A percentile compares a stretch with the other conserved stretches of the same genome.
phyloP scores from a whole-genome alignment of 2,888 invertebrate genomes.

The Hymenopus coronatus region DNA sequence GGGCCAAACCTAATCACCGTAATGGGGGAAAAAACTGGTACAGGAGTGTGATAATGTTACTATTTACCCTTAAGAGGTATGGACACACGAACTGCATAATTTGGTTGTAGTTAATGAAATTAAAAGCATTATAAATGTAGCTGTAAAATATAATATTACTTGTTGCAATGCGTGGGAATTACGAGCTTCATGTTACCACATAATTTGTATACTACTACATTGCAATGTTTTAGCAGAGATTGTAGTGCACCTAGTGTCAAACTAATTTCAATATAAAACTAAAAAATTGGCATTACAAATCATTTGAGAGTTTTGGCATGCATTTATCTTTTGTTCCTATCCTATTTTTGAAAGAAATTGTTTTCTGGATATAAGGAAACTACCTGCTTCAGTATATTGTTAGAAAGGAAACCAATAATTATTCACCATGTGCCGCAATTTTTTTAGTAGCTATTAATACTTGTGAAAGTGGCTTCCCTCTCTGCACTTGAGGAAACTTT shows the following conservation, averaged over 20 bases:
- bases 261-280: not conserved
- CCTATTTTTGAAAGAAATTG: not conserved
- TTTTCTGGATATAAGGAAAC: not conserved
- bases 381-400: not conserved
- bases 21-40: not conserved
- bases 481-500: not conserved
- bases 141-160: conserved; percentile 1
- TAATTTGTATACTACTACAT: conserved; percentile 6
- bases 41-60: not conserved
- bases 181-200: not conserved
- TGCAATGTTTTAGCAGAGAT: conserved; percentile 5
- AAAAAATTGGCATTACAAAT: not conserved
- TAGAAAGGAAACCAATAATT: not conserved
- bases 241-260: conserved; percentile 11
- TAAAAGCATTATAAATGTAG: not conserved
- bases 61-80: not conserved
- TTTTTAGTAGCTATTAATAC: not conserved
- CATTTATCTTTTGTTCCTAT: not conserved
- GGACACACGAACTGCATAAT: not conserved
- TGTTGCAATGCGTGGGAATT: conserved; percentile 11
- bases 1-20: not conserved
- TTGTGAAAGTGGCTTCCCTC: conserved; percentile 7
- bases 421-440: conserved; percentile 2
- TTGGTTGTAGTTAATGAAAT: not conserved
- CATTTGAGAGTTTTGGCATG: not conserved